phyloP scores from a whole-genome alignment of 2,888 invertebrate genomes.

The Hoplodrina blanda region DNA sequence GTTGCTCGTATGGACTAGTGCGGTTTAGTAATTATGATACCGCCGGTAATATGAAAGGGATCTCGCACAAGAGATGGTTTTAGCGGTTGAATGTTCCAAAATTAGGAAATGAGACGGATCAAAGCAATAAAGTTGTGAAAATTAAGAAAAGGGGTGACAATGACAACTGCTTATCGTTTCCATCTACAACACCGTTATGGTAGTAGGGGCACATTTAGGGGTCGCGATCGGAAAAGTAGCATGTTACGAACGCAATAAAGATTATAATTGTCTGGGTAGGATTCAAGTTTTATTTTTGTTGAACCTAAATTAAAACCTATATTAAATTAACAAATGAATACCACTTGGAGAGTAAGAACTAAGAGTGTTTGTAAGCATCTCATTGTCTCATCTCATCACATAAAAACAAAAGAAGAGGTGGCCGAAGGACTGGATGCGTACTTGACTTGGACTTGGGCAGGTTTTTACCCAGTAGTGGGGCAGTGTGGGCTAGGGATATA shows the following conservation, averaged over 20 bases:
- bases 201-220: slow-evolving; percentile 29
- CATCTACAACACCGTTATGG: slow-evolving; percentile 38
- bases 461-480: neutral
- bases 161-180: slow-evolving; percentile 26
- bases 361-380: neutral
- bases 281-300: slow-evolving; percentile 12
- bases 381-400: neutral
- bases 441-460: neutral
- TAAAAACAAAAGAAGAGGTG: too few relatives aligned
- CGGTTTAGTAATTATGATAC: slow-evolving; percentile 27
- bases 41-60: neutral
- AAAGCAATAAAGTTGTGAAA: slow-evolving; percentile 33
- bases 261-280: neutral
- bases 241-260: slow-evolving; percentile 26
- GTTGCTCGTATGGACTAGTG: slow-evolving; percentile 22
- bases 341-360: neutral
- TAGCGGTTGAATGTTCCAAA: neutral
- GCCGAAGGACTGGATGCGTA: too few relatives aligned
- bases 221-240: slow-evolving; percentile 35
- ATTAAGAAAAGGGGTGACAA: slow-evolving; percentile 40
- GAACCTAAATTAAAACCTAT: neutral
- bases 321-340: neutral
- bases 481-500: neutral
- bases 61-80: neutral
- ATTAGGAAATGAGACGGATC: slow-evolving; percentile 9